Evolutionary conservation across 1,140 invertebrate genomes (phyloP).

Genomic region (Temnothorax longispinosus): DNA sequence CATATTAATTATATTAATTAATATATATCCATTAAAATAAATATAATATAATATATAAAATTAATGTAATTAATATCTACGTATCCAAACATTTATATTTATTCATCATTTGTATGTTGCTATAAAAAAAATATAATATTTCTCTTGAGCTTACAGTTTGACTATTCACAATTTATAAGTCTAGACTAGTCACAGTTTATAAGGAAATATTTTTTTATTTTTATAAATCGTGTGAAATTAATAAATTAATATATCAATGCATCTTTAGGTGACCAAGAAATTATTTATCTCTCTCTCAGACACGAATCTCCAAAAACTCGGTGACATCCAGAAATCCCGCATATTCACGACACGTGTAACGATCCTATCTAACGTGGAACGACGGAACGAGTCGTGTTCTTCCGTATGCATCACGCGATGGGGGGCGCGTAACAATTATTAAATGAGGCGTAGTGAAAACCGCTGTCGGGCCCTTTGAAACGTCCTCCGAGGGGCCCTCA

Average conservation of each 20-base stretch:
- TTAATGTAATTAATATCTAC: no score
- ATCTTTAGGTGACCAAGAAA: background rate
- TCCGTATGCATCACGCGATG: conserved; percentile 4
- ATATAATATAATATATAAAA: no score
- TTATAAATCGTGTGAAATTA: background rate
- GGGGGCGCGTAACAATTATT: conserved; percentile 16
- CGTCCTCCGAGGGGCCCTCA: background rate
- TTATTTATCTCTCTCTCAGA: background rate
- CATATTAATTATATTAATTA: background rate
- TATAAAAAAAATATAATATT: background rate
- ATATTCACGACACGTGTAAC: conserved; percentile 15
- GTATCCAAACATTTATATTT: background rate
- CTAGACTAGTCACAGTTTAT: no score
- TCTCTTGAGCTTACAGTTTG: background rate
- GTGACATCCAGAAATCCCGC: conserved; percentile 2
- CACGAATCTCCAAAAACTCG: background rate
- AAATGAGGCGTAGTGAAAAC: conserved; percentile 22
- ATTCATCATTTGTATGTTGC: background rate
- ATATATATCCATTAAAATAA: no score
- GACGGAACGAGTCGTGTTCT: background rate
- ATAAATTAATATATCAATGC: background rate
- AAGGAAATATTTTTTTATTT: background rate
- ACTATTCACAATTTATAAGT: background rate
- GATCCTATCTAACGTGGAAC: background rate
- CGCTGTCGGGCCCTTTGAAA: conserved; percentile 63